phyloP scores from a whole-genome alignment of 92 coral and sea anemone species.

The Pocillopora meandrina region DNA sequence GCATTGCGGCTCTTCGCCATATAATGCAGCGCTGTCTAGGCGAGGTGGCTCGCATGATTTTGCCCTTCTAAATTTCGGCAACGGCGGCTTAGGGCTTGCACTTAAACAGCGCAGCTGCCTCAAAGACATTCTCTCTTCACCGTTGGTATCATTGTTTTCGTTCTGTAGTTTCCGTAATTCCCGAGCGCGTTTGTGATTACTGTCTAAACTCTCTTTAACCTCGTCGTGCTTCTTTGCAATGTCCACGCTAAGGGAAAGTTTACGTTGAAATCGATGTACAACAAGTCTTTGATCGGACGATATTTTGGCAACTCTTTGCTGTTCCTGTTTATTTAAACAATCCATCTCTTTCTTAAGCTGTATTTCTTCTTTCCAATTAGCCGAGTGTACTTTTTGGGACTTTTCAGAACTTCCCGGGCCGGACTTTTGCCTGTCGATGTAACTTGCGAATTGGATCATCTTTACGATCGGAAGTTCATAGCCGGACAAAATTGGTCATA shows the following conservation, averaged over 20 bases:
- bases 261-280: constrained; percentile 65
- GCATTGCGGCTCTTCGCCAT: constrained; percentile 6
- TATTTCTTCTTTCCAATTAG: constrained; percentile 98
- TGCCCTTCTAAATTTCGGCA: constrained; percentile 71
- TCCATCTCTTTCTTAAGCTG: constrained; percentile 83
- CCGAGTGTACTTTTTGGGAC: constrained; percentile 97
- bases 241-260: constrained; percentile 21
- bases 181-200: constrained; percentile 15
- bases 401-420: constrained; percentile 94
- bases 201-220: constrained; percentile 45
- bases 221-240: constrained; percentile 85
- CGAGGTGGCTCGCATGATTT: constrained; percentile 65
- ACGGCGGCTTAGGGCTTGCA: constrained; percentile 81
- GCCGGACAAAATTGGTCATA: background rate
- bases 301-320: constrained; percentile 78
- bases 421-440: constrained; percentile 89
- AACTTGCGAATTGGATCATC: constrained; percentile 78
- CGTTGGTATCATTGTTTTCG: constrained; percentile 1
- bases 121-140: constrained; percentile 37
- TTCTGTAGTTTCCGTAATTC: constrained; percentile 19
- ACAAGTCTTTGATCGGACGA: constrained; percentile 87
- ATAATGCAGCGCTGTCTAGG: constrained; percentile 1
- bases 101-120: constrained; percentile 73
- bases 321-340: constrained; percentile 82
- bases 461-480: background rate